These are phyloP conservation scores for Zoroaster sp. DNA, from an alignment of 53 echinoderm and acorn worm species.

Conservation along the genomic window DNA sequence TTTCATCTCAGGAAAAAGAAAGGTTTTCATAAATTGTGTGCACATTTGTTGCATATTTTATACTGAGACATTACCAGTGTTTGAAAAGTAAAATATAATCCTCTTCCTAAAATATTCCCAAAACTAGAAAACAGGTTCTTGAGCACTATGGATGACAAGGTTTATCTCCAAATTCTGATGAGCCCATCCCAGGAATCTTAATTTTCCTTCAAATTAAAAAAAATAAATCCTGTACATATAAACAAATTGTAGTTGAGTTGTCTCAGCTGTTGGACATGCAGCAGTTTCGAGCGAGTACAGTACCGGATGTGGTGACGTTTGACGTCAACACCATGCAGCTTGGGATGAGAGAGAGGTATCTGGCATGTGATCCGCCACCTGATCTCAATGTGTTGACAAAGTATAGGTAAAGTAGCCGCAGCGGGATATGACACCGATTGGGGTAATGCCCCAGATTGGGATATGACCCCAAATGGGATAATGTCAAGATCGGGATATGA, in stretches of 20 bases:
- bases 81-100: too few relatives aligned
- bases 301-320: background rate
- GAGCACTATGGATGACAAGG: background rate
- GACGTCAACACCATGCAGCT: conserved; percentile 13
- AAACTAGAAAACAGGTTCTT: too few relatives aligned
- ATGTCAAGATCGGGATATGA: too few relatives aligned
- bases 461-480: background rate
- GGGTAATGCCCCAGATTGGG: background rate
- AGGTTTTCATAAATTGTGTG: too few relatives aligned
- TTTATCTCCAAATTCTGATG: background rate
- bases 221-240: background rate
- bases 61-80: too few relatives aligned
- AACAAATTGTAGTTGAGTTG: conserved; percentile 8
- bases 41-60: too few relatives aligned
- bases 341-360: conserved; percentile 33
- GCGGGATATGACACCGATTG: background rate
- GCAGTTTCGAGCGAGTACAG: conserved; percentile 8
- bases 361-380: conserved; percentile 38
- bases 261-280: conserved; percentile 32
- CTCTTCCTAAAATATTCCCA: too few relatives aligned
- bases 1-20: too few relatives aligned
- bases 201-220: too few relatives aligned
- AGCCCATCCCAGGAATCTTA: background rate
- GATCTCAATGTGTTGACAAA: conserved; percentile 31
- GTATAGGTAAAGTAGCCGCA: conserved; percentile 36